These are phyloP conservation scores for Thyatira batis DNA, from an alignment of 2,888 invertebrate genomes.

Conservation along the genomic window DNA sequence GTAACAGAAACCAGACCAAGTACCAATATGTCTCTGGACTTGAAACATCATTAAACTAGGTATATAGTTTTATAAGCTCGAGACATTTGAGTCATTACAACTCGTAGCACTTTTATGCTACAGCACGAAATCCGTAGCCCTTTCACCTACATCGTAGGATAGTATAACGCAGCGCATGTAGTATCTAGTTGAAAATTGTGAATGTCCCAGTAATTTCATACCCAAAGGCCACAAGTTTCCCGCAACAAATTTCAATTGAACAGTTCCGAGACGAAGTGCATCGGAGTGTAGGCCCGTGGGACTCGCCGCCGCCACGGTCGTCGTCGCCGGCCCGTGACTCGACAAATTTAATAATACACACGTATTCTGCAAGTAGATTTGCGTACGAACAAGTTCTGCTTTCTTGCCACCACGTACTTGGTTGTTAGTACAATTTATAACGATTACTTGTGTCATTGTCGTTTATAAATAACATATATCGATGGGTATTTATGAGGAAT, in stretches of 20 bases:
- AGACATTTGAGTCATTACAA: too few relatives aligned
- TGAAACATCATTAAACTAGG: too few relatives aligned
- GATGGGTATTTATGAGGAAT: too few relatives aligned
- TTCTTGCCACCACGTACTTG: too few relatives aligned
- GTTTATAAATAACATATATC: too few relatives aligned
- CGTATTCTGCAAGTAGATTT: slow-evolving; percentile 28
- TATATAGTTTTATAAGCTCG: too few relatives aligned
- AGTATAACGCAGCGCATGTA: neutral
- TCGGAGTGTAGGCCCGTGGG: slow-evolving; percentile 29
- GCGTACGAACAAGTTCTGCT: neutral
- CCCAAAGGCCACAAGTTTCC: slow-evolving; percentile 34
- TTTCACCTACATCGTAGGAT: neutral
- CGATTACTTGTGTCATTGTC: too few relatives aligned
- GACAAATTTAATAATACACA: slow-evolving; percentile 48
- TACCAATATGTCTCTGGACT: too few relatives aligned
- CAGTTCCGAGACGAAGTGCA: slow-evolving; percentile 36
- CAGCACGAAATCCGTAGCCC: neutral
- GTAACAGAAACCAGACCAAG: too few relatives aligned
- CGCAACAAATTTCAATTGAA: slow-evolving; percentile 49
- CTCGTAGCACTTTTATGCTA: too few relatives aligned
- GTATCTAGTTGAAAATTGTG: slow-evolving; percentile 18
- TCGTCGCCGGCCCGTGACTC: slow-evolving; percentile 11
- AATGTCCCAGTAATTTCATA: slow-evolving; percentile 26
- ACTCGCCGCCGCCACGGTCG: slow-evolving; percentile 18
- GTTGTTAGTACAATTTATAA: too few relatives aligned